Percentiles rank a stretch among this genome's conserved stretches.
Conservation (phyloP, 2,113 vertebrate genomes). For the Engystomops pustulosus region DNA sequence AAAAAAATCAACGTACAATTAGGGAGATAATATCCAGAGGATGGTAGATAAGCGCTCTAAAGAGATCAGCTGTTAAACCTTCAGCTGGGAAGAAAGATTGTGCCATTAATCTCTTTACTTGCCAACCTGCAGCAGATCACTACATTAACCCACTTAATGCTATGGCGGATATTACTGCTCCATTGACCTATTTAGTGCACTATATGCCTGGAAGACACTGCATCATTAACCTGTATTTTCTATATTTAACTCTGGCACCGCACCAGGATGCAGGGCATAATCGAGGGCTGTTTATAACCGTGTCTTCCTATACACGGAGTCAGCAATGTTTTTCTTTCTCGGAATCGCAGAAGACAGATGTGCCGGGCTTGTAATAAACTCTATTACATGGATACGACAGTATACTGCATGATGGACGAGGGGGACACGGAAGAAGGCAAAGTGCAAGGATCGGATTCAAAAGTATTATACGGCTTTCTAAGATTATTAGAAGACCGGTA, state of each 20-base stretch:
- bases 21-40: slow-evolving; percentile 16
- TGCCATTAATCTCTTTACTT: slow-evolving; percentile 35
- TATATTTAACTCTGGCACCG: background rate
- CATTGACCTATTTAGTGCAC: slow-evolving; percentile 44
- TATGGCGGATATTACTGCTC: slow-evolving; percentile 35
- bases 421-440: background rate
- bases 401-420: background rate
- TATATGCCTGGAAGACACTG: slow-evolving; percentile 16
- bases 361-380: background rate
- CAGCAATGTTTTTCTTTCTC: background rate
- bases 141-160: slow-evolving; percentile 53
- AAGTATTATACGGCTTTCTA: background rate
- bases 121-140: slow-evolving; percentile 42
- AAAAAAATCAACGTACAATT: slow-evolving; percentile 7
- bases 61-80: slow-evolving; percentile 47
- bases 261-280: background rate
- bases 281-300: background rate
- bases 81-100: slow-evolving; percentile 25
- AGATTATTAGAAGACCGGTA: no score
- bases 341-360: background rate
- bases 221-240: slow-evolving; percentile 35
- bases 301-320: background rate
- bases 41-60: background rate
- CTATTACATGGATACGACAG: background rate
- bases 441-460: background rate